phyloP scores from a whole-genome alignment of 2,888 invertebrate genomes.

The Diarsia dahlii region DNA sequence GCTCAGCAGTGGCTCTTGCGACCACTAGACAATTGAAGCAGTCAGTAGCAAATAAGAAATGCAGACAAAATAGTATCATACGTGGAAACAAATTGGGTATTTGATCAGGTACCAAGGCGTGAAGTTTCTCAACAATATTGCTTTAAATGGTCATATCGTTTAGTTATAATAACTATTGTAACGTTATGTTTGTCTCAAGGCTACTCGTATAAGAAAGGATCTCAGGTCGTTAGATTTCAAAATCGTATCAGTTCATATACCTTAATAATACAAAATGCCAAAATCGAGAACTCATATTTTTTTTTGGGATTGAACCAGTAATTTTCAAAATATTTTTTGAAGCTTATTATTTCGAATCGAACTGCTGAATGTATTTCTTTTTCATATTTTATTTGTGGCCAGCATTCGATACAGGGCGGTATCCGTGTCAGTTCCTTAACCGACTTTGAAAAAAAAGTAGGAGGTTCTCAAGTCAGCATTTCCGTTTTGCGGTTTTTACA shows the following conservation, averaged over 20 bases:
- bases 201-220: conserved; percentile 51
- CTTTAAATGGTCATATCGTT: too few species aligned
- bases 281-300: too few species aligned
- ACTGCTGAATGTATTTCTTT: neutral
- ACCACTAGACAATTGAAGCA: too few species aligned
- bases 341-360: neutral
- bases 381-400: neutral
- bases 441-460: too few species aligned
- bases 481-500: neutral
- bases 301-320: neutral
- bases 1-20: too few species aligned
- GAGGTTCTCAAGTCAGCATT: neutral
- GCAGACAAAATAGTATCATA: too few species aligned
- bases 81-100: too few species aligned
- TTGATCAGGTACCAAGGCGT: too few species aligned
- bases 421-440: too few species aligned
- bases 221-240: conserved; percentile 14
- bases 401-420: neutral
- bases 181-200: conserved; percentile 42
- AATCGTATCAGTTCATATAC: neutral
- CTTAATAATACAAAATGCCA: neutral
- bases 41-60: too few species aligned
- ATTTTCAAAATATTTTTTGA: neutral
- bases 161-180: conserved; percentile 3
- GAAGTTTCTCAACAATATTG: too few species aligned